Evolutionary conservation across 2,888 invertebrate species (phyloP).

Genomic region (Drosophila dives): DNA sequence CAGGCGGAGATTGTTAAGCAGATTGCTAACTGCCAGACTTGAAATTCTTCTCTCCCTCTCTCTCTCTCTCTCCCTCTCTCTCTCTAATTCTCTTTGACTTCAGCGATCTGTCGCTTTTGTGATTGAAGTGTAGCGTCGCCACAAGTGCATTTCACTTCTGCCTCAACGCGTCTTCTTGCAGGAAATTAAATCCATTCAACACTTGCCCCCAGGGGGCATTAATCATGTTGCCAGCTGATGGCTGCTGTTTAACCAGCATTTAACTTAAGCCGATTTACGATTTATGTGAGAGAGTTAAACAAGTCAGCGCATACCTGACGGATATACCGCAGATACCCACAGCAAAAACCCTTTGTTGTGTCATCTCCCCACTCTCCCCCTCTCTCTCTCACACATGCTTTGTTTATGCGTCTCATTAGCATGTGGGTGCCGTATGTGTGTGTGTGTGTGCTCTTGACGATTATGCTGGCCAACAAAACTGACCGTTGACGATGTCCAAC

Average conservation of each 20-base stretch:
- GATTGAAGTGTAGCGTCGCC: slow-evolving; percentile 62
- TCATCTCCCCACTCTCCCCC: background rate
- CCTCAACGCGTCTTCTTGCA: slow-evolving; percentile 65
- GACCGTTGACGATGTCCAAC: slow-evolving; percentile 5
- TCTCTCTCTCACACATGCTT: background rate
- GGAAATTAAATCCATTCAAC: slow-evolving; percentile 70
- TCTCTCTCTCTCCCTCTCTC: background rate
- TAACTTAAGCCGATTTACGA: slow-evolving; percentile 72
- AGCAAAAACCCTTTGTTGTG: slow-evolving; percentile 6
- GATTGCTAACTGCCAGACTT: slow-evolving; percentile 50
- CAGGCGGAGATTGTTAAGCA: slow-evolving; percentile 50
- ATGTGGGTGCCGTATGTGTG: slow-evolving; percentile 57
- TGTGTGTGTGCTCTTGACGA: slow-evolving; percentile 14
- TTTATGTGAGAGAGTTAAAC: slow-evolving; percentile 54
- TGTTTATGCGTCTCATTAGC: slow-evolving; percentile 65
- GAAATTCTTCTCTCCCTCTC: slow-evolving; percentile 11
- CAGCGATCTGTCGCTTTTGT: slow-evolving; percentile 7
- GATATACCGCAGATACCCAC: slow-evolving; percentile 4
- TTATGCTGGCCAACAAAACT: slow-evolving; percentile 29
- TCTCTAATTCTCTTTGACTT: background rate
- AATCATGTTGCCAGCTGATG: slow-evolving; percentile 34
- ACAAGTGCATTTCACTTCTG: slow-evolving; percentile 73
- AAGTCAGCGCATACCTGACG: slow-evolving; percentile 22
- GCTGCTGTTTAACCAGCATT: slow-evolving; percentile 67
- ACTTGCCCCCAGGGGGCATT: slow-evolving; percentile 42